A percentile compares a stretch with the other conserved stretches of the same genome.
Conservation (phyloP, 1,140 invertebrate species). For the Mizuhopecten yessoensis region DNA sequence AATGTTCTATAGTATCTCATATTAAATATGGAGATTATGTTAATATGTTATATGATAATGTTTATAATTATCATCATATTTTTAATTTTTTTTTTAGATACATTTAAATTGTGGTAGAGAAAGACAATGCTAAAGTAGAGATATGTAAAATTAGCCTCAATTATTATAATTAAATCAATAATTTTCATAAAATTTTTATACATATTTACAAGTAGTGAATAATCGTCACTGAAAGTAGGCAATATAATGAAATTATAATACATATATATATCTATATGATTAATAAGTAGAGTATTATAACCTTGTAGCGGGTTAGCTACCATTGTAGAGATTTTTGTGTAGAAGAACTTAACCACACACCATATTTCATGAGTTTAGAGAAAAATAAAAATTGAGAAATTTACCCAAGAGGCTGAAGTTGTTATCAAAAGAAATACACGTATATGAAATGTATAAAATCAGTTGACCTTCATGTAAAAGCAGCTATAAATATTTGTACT, state of each 20-base stretch:
- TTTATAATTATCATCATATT: constrained; percentile 7
- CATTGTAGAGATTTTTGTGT: neutral
- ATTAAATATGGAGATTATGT: constrained; percentile 23
- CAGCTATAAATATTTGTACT: constrained; percentile 1
- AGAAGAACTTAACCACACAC: neutral
- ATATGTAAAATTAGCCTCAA: neutral
- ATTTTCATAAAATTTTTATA: constrained; percentile 20
- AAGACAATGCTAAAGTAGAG: constrained; percentile 19
- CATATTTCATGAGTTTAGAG: neutral
- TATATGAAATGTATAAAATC: neutral
- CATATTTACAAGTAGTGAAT: constrained; percentile 35
- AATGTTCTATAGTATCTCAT: constrained; percentile 14
- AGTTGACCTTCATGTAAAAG: constrained; percentile 1
- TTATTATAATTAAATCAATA: neutral
- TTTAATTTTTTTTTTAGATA: constrained; percentile 21
- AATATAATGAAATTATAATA: neutral
- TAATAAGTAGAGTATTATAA: neutral
- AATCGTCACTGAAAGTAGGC: neutral
- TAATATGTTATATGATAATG: constrained; percentile 24
- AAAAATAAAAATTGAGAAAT: neutral
- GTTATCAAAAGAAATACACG: neutral
- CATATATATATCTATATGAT: constrained; percentile 12
- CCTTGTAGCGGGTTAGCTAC: neutral
- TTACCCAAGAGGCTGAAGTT: constrained; percentile 1
- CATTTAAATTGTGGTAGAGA: constrained; percentile 26